Conservation (phyloP, 2,888 invertebrate species). For the Amorpha juglandis region DNA sequence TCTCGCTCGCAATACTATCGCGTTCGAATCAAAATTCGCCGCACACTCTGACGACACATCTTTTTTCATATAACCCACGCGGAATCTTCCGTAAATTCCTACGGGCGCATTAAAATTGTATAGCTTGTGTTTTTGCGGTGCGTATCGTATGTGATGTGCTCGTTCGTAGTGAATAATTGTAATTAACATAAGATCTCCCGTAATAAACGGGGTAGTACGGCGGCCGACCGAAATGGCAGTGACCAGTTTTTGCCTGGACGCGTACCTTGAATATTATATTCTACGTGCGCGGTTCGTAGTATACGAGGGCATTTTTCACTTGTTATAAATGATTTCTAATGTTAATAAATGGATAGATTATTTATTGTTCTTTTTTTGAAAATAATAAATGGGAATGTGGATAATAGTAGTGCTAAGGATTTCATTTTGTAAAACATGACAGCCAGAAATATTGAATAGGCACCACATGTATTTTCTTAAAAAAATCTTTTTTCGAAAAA, state of each 20-base stretch:
- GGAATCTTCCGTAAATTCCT: slow-evolving; percentile 78
- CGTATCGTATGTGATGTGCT: slow-evolving; percentile 35
- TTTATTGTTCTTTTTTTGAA: no score
- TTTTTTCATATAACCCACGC: slow-evolving; percentile 56
- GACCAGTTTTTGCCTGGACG: slow-evolving; percentile 66
- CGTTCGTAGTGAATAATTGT: slow-evolving; percentile 54
- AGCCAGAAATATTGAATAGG: no score
- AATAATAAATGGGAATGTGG: no score
- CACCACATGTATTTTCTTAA: no score
- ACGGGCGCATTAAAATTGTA: slow-evolving; percentile 79
- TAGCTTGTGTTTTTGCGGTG: slow-evolving; percentile 68
- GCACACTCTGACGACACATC: slow-evolving; percentile 61
- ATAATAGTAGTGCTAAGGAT: no score
- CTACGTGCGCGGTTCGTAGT: slow-evolving; percentile 53
- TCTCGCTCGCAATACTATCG: slow-evolving; percentile 36
- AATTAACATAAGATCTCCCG: slow-evolving; percentile 82
- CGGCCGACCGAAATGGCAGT: slow-evolving; percentile 69
- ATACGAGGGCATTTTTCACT: slow-evolving; percentile 70
- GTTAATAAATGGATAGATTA: background rate
- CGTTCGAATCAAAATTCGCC: slow-evolving; percentile 61
- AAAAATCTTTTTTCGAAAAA: no score
- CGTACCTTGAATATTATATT: slow-evolving; percentile 81
- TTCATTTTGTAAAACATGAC: no score
- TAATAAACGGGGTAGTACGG: slow-evolving; percentile 70
- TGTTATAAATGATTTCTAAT: background rate